A percentile compares a stretch with the other conserved stretches of the same genome.
Evolutionary conservation across 2,113 vertebrate species (phyloP).

Genomic region (Dasypus novemcinctus): DNA sequence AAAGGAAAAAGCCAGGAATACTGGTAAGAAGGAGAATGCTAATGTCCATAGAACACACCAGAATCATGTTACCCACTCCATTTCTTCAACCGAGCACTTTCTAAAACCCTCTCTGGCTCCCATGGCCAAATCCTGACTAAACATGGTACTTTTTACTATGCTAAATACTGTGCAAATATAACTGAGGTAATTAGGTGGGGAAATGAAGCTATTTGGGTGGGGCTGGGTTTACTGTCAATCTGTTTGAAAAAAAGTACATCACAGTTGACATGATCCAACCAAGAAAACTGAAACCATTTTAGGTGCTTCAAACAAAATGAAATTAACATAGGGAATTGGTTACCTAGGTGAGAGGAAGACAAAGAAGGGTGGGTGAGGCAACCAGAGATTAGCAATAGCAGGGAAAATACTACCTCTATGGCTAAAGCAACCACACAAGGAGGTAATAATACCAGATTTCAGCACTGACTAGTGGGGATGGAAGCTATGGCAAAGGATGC

Average conservation of each 20-base stretch:
- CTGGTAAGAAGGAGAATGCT: not conserved
- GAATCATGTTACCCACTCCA: not conserved
- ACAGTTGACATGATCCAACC: not conserved
- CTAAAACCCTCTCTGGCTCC: not conserved
- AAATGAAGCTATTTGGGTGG: not conserved
- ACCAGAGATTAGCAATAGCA: not conserved
- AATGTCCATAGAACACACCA: not conserved
- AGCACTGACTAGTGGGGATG: not conserved
- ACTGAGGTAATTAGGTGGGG: not conserved
- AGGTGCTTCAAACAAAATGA: not conserved
- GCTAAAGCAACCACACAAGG: not conserved
- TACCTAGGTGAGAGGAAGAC: not conserved
- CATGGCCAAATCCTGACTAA: not conserved
- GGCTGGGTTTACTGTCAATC: not conserved
- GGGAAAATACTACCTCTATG: not conserved
- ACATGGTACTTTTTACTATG: not conserved
- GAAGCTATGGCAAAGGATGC: accelerated
- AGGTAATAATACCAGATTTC: not conserved
- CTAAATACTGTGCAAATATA: not conserved
- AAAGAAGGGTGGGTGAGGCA: not conserved
- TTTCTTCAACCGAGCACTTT: not conserved
- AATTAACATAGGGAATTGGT: not conserved
- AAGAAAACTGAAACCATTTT: not conserved
- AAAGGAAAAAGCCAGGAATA: not conserved
- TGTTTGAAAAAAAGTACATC: not conserved